phyloP scores from a whole-genome alignment of 2,797 vertebrate genomes.

The Clarias laeviceps region DNA sequence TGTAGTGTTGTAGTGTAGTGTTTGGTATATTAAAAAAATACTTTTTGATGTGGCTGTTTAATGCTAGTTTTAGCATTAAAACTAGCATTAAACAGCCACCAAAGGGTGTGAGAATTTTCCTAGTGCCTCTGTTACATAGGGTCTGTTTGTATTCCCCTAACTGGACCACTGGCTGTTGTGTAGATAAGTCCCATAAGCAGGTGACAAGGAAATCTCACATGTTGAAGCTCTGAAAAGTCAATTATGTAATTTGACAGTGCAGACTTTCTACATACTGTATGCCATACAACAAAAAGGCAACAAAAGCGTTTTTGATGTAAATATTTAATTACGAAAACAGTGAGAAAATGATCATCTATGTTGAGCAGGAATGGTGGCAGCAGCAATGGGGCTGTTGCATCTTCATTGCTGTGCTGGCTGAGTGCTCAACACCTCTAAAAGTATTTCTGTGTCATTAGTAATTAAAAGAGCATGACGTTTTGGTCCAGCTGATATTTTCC shows the following conservation, averaged over 20 bases:
- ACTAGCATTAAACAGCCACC: too few relatives aligned
- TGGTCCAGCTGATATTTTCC: neutral
- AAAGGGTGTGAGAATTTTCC: neutral
- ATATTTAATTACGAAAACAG: neutral
- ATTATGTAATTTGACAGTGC: neutral
- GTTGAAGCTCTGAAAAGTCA: neutral
- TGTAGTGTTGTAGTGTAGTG: neutral
- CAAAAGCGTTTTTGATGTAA: neutral
- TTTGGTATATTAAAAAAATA: neutral
- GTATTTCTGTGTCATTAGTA: neutral
- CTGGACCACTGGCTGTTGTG: neutral
- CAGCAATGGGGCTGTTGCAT: neutral
- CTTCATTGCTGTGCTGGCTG: neutral
- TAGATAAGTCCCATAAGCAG: neutral
- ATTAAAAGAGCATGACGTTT: neutral
- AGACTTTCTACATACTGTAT: neutral
- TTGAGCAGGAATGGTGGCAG: neutral
- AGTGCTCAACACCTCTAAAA: neutral
- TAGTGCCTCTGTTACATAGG: neutral
- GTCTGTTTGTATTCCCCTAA: neutral
- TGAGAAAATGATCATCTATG: neutral
- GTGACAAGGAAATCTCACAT: neutral
- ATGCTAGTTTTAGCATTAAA: neutral
- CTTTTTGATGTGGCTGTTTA: neutral
- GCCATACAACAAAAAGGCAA: neutral